phyloP scores from a whole-genome alignment of 2,888 invertebrate genomes.

The Blastobasis lacticolella region DNA sequence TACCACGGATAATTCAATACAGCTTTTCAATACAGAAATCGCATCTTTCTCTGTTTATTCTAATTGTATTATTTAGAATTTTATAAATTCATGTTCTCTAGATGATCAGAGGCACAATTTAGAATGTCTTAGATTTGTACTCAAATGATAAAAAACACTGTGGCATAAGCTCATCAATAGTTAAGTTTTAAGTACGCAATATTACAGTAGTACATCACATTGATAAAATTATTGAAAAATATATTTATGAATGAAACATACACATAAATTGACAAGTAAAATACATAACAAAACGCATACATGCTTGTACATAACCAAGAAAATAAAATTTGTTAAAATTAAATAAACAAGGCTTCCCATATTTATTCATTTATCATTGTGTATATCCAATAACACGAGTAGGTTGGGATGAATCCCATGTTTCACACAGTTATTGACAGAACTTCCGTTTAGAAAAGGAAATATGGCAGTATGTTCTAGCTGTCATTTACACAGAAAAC shows the following conservation, averaged over 20 bases:
- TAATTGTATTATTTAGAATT: too few species aligned
- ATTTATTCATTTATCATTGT: too few species aligned
- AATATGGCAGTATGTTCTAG: conserved; percentile 32
- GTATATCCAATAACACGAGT: too few species aligned
- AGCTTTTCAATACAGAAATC: too few species aligned
- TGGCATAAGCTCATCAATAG: neutral
- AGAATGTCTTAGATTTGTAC: neutral
- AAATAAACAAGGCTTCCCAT: too few species aligned
- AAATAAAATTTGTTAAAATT: too few species aligned
- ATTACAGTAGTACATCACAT: conserved; percentile 6
- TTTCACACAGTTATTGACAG: conserved; percentile 7
- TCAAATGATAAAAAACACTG: neutral
- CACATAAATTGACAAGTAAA: too few species aligned
- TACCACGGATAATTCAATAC: conserved; percentile 38
- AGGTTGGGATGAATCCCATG: too few species aligned
- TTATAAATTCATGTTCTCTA: neutral
- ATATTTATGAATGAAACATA: neutral
- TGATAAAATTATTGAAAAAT: conserved; percentile 12
- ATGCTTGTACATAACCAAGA: too few species aligned
- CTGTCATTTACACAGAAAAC: conserved; percentile 20
- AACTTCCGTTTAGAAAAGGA: conserved; percentile 13
- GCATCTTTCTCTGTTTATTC: too few species aligned
- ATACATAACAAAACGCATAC: too few species aligned
- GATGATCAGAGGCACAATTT: neutral
- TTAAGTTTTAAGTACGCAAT: conserved; percentile 2